These are phyloP conservation scores for Sebastes iracundus DNA, from an alignment of 2,797 vertebrate genomes.

Conservation along the genomic window DNA sequence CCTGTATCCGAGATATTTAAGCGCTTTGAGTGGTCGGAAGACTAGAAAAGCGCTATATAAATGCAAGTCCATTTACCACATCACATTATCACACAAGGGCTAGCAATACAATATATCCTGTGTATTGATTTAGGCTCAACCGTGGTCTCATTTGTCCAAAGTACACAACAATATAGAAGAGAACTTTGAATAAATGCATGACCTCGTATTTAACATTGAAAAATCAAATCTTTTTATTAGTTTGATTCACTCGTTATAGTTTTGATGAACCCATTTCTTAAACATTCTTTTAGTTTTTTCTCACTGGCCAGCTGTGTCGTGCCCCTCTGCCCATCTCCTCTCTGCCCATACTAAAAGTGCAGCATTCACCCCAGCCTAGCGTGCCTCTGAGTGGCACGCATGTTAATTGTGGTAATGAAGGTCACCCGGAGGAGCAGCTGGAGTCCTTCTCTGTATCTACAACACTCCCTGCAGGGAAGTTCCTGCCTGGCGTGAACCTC, in stretches of 20 bases:
- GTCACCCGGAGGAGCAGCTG: constrained; percentile 79
- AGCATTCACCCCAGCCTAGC: constrained; percentile 16
- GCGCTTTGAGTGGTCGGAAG: no score
- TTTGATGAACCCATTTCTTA: background rate
- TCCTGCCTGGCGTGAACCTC: constrained; percentile 52
- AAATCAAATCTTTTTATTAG: background rate
- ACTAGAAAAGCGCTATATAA: no score
- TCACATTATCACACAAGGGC: background rate
- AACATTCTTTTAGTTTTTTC: background rate
- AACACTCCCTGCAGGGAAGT: constrained; percentile 72
- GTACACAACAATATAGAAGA: background rate
- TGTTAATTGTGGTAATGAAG: constrained; percentile 84
- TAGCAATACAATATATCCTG: background rate
- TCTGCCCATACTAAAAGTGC: constrained; percentile 4
- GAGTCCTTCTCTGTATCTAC: constrained; percentile 70
- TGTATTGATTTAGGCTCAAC: background rate
- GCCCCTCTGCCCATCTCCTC: background rate
- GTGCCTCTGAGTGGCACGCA: constrained; percentile 72
- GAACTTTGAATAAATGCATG: background rate
- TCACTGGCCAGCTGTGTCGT: constrained; percentile 1
- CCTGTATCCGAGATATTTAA: no score
- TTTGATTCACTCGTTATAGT: background rate
- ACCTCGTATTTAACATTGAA: background rate
- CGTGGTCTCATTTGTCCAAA: background rate
- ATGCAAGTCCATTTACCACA: no score